Conservation (phyloP, 2,113 vertebrate genomes). For the Myrmecobius fasciatus region DNA sequence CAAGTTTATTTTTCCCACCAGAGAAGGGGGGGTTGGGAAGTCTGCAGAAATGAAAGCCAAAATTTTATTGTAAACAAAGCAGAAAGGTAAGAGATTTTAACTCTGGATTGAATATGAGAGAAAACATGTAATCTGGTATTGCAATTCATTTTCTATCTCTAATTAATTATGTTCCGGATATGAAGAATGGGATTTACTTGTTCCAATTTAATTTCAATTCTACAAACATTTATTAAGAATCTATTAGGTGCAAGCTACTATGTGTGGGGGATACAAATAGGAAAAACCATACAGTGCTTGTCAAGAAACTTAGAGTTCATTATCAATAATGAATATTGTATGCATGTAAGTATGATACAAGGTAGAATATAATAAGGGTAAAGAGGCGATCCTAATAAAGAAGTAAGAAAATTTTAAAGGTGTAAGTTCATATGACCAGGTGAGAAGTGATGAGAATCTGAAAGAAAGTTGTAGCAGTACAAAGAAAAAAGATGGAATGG, state of each 20-base stretch:
- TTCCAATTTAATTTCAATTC: constrained; percentile 12
- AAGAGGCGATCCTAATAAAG: background rate
- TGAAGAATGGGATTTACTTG: background rate
- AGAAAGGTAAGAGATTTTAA: constrained; percentile 55
- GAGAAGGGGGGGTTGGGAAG: constrained; percentile 54
- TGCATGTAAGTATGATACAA: background rate
- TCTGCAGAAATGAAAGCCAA: constrained; percentile 40
- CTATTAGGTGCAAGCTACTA: background rate
- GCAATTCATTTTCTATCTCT: constrained; percentile 36
- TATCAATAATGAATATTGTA: background rate
- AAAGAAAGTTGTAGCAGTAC: background rate
- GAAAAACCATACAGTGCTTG: background rate
- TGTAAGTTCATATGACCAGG: background rate
- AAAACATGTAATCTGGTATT: constrained; percentile 9
- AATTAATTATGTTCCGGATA: background rate
- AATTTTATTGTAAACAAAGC: constrained; percentile 53
- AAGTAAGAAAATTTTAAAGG: background rate
- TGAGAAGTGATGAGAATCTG: background rate
- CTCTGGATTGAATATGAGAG: constrained; percentile 37
- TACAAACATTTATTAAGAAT: constrained; percentile 12
- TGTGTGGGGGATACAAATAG: background rate
- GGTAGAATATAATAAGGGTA: background rate
- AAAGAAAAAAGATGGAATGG: background rate
- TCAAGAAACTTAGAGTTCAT: background rate
- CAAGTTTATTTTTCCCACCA: constrained; percentile 45